Percentiles rank a stretch among this genome's conserved stretches.
These are phyloP conservation scores for Thalassoma bifasciatum DNA, from an alignment of 2,113 vertebrate genomes.

Conservation along the genomic window DNA sequence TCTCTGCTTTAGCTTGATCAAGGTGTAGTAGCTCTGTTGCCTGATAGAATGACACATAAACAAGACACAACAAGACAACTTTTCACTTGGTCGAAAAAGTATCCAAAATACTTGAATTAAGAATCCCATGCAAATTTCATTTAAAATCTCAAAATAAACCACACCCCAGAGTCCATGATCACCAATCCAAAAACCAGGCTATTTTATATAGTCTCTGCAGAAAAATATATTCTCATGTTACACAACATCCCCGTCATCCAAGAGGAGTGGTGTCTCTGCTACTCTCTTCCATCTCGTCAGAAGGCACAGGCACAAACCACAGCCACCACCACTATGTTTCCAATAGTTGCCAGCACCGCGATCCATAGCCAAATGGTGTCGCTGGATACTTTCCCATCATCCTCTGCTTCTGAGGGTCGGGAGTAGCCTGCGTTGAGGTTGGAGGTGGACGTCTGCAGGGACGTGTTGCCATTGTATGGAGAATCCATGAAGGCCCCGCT, in stretches of 20 bases:
- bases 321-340: conserved; percentile 87
- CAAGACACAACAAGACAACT: too few relatives aligned
- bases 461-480: conserved; percentile 82
- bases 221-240: conserved; percentile 50
- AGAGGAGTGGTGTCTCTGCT: conserved; percentile 13
- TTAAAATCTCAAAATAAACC: background rate
- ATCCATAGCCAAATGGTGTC: conserved; percentile 87
- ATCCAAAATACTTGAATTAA: background rate
- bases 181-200: conserved; percentile 43
- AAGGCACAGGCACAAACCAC: conserved; percentile 87
- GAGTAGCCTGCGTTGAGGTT: conserved; percentile 79
- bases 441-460: conserved; percentile 84
- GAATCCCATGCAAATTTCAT: conserved; percentile 12
- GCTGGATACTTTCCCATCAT: conserved; percentile 83
- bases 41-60: too few relatives aligned
- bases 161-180: background rate
- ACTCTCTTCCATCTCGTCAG: conserved; percentile 61
- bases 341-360: conserved; percentile 86
- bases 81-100: background rate
- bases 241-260: conserved; percentile 14
- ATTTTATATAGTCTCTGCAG: conserved; percentile 40
- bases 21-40: too few relatives aligned
- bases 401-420: conserved; percentile 76
- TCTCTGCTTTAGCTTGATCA: background rate
- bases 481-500: conserved; percentile 84